Evolutionary conservation across 1,140 invertebrate species (phyloP), one percentile per base, ranked within the genome.

Genomic region (Plectrocnemia conspersa): DNA sequence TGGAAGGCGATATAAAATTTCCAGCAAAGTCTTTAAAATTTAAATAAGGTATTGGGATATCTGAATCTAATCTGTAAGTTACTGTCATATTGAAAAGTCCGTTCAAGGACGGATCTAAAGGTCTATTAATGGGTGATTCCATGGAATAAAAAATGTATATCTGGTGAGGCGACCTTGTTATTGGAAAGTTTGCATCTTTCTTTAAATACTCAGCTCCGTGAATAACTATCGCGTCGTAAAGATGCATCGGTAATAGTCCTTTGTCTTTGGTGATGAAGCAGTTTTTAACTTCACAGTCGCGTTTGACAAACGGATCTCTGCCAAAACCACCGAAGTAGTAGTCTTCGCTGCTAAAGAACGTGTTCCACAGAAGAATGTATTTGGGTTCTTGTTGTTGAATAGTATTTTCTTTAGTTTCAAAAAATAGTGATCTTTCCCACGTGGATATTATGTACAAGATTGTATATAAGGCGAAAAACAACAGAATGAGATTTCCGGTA

Each of bases 31-130:
- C 68, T 27, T 64, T 25, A 22, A 79, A 2, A 53, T 69, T 69
- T 11, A 73, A 78, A 59, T 84, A 84, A 9, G 81, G 77, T 41
- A 78, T 72, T 0, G 79, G 68, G 19, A 85, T 72, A 56, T 82
- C 81, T 21, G 80, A 82, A 63, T 84, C 83, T 21, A 74, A 64
- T n/a, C 82, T 67, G 64, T 84, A 84, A 11, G 74, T 75, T 54
- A 73, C 77, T 3, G 80, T 82, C 66, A 81, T 74, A 63, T 83
- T 81, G 38, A 81, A 74, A 44, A 68, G 68, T 0, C 57, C 27
- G 22, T 53, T 42, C 22, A 68, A 65, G 21, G 64, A 59, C 23
- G 44, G 41, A 13, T 65, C 41, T 1, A 48, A 56, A 24, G 68
- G 65, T 33, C 66, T 67, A 0, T 63, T 66, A 0, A 63, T 63